A percentile compares a stretch with the other conserved stretches of the same genome.
Evolutionary conservation across 2,888 invertebrate species (phyloP).

Genomic region (Drosophila fungiperda): DNA sequence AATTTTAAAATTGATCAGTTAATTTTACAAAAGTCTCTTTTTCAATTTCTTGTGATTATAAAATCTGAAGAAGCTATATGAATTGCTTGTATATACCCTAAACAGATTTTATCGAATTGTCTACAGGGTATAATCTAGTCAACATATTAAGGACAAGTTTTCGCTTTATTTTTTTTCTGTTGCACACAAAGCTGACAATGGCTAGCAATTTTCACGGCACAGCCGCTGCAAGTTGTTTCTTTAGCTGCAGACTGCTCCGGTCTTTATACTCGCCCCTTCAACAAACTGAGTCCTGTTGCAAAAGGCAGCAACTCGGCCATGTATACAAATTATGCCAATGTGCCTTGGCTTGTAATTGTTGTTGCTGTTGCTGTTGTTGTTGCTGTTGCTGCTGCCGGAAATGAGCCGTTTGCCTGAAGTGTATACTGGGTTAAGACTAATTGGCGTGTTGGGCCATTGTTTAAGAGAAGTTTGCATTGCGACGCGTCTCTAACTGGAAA

Average conservation of each 20-base stretch:
- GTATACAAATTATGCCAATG: constrained; percentile 73
- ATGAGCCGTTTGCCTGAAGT: constrained; percentile 75
- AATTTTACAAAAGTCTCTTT: background rate
- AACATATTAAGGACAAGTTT: background rate
- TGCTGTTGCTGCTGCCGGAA: constrained; percentile 52
- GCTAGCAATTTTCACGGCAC: constrained; percentile 72
- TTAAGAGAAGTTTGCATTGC: constrained; percentile 44
- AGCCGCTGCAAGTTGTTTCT: constrained; percentile 44
- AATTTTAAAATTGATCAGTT: background rate
- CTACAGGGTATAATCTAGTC: constrained; percentile 3
- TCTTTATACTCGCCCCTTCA: background rate
- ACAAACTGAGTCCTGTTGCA: constrained; percentile 14
- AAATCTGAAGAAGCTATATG: background rate
- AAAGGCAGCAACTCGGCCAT: constrained; percentile 62
- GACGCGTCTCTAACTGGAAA: constrained; percentile 42
- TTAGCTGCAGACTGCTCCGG: constrained; percentile 28
- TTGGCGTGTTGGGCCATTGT: constrained; percentile 68
- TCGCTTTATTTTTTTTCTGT: constrained; percentile 2
- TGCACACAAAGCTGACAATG: constrained; percentile 64
- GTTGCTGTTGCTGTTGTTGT: constrained; percentile 24
- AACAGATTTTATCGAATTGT: no score
- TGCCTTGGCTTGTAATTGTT: constrained; percentile 40
- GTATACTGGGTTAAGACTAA: constrained; percentile 83
- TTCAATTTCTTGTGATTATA: background rate
- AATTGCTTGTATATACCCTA: background rate